Evolutionary conservation across 2,888 invertebrate genomes (phyloP).

Genomic region (Himalopsyche kuldschensis): DNA sequence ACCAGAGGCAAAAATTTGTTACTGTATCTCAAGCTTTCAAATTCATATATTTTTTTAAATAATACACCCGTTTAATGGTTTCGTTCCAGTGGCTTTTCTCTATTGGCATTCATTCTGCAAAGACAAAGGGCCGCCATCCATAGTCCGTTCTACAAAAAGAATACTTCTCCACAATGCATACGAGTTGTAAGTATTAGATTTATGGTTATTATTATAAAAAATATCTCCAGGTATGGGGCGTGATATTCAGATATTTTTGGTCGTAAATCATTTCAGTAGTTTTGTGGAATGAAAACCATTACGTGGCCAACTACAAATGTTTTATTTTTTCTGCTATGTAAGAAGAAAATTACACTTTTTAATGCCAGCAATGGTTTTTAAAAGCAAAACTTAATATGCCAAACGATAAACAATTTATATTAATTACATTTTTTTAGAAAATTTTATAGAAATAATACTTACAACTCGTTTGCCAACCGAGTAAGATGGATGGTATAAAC

Average conservation of each 20-base stretch:
- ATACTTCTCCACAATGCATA: slow-evolving; percentile 24
- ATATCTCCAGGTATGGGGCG: slow-evolving; percentile 15
- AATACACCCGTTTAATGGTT: neutral
- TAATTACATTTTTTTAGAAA: no score
- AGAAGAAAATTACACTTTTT: no score
- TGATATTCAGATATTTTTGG: slow-evolving; percentile 31
- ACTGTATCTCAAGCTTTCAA: no score
- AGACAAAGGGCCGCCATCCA: slow-evolving; percentile 28
- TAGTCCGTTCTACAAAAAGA: neutral
- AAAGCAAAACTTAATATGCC: no score
- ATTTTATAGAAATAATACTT: no score
- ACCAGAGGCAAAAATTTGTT: no score
- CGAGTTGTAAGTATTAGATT: slow-evolving; percentile 32
- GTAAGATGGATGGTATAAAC: no score
- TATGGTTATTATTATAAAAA: slow-evolving; percentile 37
- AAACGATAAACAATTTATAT: no score
- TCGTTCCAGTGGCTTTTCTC: neutral
- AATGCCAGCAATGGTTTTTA: no score
- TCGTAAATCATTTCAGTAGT: slow-evolving; percentile 14
- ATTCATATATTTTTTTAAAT: no score
- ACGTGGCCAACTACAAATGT: neutral
- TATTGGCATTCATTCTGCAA: slow-evolving; percentile 33
- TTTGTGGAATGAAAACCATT: slow-evolving; percentile 16
- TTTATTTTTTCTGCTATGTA: neutral
- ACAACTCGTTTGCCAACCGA: no score